Conservation (phyloP, 1,140 invertebrate species). For the Euborellia annulipes region DNA sequence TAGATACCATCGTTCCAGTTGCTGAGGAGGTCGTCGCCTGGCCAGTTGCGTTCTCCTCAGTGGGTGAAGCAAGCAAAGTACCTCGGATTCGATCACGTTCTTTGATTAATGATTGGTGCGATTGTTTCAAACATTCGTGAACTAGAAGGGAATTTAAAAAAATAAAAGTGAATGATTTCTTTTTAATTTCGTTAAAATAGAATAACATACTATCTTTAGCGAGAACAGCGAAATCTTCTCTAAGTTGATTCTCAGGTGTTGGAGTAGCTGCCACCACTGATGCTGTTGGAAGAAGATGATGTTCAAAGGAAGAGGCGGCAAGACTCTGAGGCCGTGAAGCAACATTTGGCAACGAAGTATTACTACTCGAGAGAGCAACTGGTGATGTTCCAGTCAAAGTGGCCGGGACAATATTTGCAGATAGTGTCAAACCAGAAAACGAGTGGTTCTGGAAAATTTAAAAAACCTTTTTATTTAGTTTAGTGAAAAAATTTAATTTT, state of each 20-base stretch:
- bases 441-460: constrained; percentile 15
- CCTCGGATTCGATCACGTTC: too few species aligned
- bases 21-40: not conserved
- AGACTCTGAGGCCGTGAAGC: constrained; percentile 32
- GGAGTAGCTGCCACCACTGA: constrained; percentile 26
- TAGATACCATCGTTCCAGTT: constrained; percentile 27
- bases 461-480: too few species aligned
- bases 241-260: constrained; percentile 38
- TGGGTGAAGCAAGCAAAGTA: too few species aligned
- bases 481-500: too few species aligned
- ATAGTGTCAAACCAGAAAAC: constrained; percentile 15
- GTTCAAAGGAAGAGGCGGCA: constrained; percentile 23
- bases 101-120: too few species aligned
- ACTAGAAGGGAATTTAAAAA: too few species aligned
- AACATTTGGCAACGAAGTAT: constrained; percentile 19
- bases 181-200: too few species aligned
- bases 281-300: constrained; percentile 21
- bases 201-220: constrained; percentile 46
- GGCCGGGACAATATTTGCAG: constrained; percentile 1
- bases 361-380: constrained; percentile 17
- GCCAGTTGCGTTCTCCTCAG: too few species aligned
- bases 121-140: too few species aligned
- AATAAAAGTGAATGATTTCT: constrained; percentile 1
- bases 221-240: constrained; percentile 48
- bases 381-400: not conserved